Evolutionary conservation across 2,888 invertebrate genomes (phyloP).

Genomic region (Allolobophora icterica): DNA sequence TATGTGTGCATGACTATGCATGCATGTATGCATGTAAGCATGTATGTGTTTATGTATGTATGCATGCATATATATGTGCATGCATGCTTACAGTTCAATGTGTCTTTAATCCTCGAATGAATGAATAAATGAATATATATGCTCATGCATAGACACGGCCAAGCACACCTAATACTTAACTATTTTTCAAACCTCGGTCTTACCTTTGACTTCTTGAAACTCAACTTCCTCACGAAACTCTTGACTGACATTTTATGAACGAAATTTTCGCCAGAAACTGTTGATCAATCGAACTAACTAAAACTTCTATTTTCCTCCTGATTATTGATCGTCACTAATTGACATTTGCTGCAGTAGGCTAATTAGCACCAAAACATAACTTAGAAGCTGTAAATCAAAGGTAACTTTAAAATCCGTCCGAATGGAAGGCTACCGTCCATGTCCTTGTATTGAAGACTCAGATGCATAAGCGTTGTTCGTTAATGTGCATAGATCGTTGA

Average conservation of each 20-base stretch:
- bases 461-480: background rate
- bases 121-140: too few species aligned
- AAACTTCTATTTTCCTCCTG: background rate
- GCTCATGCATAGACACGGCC: too few species aligned
- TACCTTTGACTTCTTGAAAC: conserved; percentile 5
- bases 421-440: background rate
- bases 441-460: background rate
- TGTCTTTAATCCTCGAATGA: too few species aligned
- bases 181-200: background rate
- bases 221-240: conserved; percentile 8
- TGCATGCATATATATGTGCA: background rate
- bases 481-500: background rate
- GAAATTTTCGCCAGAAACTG: background rate
- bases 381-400: background rate
- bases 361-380: background rate
- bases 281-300: background rate
- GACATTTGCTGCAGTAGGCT: background rate
- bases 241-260: conserved; percentile 9
- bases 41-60: too few species aligned
- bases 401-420: background rate
- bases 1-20: background rate
- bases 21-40: background rate
- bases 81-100: too few species aligned
- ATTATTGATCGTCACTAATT: background rate
- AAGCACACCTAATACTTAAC: background rate